Base-by-base conservation (phyloP, 2,888 invertebrate genomes). In the Epirrhoe tristata region DNA sequence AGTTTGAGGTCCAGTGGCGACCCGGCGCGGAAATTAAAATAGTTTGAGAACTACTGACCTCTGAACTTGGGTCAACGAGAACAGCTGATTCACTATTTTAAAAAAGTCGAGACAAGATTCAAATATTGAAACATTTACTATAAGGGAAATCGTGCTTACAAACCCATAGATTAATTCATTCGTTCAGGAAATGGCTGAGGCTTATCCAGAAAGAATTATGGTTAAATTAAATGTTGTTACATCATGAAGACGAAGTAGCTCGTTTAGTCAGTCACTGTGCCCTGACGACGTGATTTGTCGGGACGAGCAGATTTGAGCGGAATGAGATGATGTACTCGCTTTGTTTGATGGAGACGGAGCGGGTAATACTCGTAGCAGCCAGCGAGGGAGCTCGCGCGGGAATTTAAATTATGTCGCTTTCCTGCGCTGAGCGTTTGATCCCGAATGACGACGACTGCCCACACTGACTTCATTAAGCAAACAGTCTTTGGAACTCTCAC, bases 21-120 rank as follows among this genome's bases (percentile, higher is more conserved):
- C n/a, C 46, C 51, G 50, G 34, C 6, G 58, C 51, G 55, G 61
- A 66, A 60, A 74, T 74, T 71, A 70, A 71, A 74, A 72, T 70
- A 74, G 70, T 74, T 70, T 55, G 46, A 32, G 58, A 67, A 69
- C 58, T 58, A 63, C 63, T 56, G 64, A 56, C 66, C 62, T 17
- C 63, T 24, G 46, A 17, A 60, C 57, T 46, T 48, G 43, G 32
- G 12, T 31, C 0, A 16, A 14, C 0, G 0, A 43, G 36, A 53
- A 14, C 54, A 58, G 58, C 17, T 53, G 31, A 24, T 36, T 58
- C 14, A 46, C 39, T 50, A 10, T 10, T 12, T 12, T 5, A 43
- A 43, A 2, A 43, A 43, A 10, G 39, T 12, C 4, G 39, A 43
- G 24, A 24, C 24, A 24, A 24, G 24, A 24, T 24, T 24, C 1